Evolutionary conservation across 2,113 vertebrate species (phyloP).

Genomic region (Xenopus borealis): DNA sequence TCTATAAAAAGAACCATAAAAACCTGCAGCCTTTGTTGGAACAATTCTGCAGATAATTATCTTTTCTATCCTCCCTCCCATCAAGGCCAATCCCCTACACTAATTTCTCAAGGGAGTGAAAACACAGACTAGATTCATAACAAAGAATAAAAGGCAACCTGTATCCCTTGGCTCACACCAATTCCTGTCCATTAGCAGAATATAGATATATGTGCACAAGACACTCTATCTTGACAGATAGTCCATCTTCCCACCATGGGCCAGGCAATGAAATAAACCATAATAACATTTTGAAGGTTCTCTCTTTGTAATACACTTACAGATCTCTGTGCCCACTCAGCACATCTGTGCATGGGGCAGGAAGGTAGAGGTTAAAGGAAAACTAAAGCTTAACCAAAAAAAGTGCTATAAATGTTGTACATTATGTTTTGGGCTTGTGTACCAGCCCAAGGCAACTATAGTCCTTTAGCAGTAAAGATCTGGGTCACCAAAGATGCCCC

Average conservation of each 20-base stretch:
- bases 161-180: background rate
- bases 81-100: constrained; percentile 16
- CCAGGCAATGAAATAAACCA: background rate
- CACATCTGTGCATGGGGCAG: background rate
- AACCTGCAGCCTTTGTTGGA: no score
- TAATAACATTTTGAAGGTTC: constrained; percentile 22
- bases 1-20: no score
- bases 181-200: background rate
- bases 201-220: constrained; percentile 18
- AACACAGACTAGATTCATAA: constrained; percentile 22
- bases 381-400: no score
- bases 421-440: no score
- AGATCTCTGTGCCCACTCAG: constrained; percentile 19
- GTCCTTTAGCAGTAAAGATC: no score
- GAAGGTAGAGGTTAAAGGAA: background rate
- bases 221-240: constrained; percentile 18
- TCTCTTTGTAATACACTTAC: background rate
- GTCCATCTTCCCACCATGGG: constrained; percentile 24
- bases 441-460: no score
- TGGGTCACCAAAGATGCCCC: no score
- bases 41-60: no score
- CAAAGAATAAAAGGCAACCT: constrained; percentile 20
- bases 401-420: no score
- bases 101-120: constrained; percentile 25
- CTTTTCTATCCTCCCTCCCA: background rate